A percentile compares a stretch with the other conserved stretches of the same genome.
phyloP scores from a whole-genome alignment of 2,888 invertebrate genomes.

The Eilema caniola region DNA sequence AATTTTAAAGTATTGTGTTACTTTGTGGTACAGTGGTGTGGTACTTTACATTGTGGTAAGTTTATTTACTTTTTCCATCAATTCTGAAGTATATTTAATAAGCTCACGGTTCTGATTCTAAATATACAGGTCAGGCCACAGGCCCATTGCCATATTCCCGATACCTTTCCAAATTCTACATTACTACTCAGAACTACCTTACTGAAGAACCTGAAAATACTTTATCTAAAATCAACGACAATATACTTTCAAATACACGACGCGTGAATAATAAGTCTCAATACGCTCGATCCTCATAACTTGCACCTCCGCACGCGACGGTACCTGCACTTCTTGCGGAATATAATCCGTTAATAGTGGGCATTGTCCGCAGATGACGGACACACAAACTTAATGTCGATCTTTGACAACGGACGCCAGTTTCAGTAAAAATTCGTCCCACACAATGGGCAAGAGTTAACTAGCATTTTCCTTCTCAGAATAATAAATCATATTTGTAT shows the following conservation, averaged over 20 bases:
- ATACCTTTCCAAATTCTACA: too few species aligned
- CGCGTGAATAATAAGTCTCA: background rate
- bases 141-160: too few species aligned
- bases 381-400: conserved; percentile 68
- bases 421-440: conserved; percentile 46
- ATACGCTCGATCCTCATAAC: conserved; percentile 34
- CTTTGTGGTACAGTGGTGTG: too few species aligned
- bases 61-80: too few species aligned
- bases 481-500: conserved; percentile 78
- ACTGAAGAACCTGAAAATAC: too few species aligned
- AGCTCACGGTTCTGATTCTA: too few species aligned
- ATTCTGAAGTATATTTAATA: too few species aligned
- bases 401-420: conserved; percentile 61
- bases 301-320: conserved; percentile 47
- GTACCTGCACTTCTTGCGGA: conserved; percentile 84
- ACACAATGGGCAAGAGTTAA: conserved; percentile 82
- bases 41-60: too few species aligned
- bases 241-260: background rate
- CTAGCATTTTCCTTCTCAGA: conserved; percentile 67
- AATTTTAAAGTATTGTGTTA: too few species aligned
- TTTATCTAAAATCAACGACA: conserved; percentile 16
- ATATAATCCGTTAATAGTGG: conserved; percentile 85
- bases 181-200: too few species aligned
- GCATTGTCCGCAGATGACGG: conserved; percentile 83
- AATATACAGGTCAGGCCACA: too few species aligned